A percentile compares a stretch with the other conserved stretches of the same genome.
These are phyloP conservation scores for Plutella xylostella DNA, from an alignment of 2,888 invertebrate species.

Conservation along the genomic window DNA sequence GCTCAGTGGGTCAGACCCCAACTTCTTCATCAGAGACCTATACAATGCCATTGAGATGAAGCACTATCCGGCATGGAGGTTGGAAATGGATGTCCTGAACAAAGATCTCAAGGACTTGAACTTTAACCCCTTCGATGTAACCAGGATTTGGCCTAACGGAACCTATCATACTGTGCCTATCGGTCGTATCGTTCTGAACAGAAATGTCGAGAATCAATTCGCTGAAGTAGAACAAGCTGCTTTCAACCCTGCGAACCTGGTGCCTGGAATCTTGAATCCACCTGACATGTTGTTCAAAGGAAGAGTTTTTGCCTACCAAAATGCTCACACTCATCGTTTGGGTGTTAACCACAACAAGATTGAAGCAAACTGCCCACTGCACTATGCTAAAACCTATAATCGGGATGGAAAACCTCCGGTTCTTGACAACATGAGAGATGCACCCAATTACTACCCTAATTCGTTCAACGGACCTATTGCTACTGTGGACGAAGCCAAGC, in stretches of 20 bases:
- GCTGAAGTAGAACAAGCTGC: conserved; percentile 33
- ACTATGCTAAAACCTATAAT: conserved; percentile 3
- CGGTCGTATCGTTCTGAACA: conserved; percentile 35
- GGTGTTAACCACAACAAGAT: conserved; percentile 39
- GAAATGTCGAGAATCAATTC: conserved; percentile 37
- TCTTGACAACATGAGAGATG: not conserved
- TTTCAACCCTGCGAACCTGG: conserved; percentile 40
- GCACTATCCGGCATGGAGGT: not conserved
- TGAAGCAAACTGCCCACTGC: conserved; percentile 33
- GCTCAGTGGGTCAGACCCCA: conserved; percentile 26
- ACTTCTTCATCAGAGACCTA: conserved; percentile 24
- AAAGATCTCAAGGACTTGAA: conserved; percentile 76
- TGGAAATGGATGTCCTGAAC: conserved; percentile 78
- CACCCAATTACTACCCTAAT: conserved; percentile 2
- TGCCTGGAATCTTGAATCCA: conserved; percentile 48
- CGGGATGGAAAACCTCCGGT: conserved; percentile 4
- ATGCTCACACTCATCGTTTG: conserved; percentile 37
- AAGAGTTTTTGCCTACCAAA: conserved; percentile 33
- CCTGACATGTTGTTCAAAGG: conserved; percentile 35
- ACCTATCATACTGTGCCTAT: conserved; percentile 41
- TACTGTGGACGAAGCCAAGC: not conserved
- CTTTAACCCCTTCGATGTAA: conserved; percentile 88
- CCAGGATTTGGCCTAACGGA: conserved; percentile 84
- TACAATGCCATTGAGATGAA: not conserved
- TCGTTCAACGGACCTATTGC: conserved; percentile 1